These are phyloP conservation scores for Dermochelys coriacea DNA, from an alignment of 2,797 vertebrate genomes.

Conservation along the genomic window DNA sequence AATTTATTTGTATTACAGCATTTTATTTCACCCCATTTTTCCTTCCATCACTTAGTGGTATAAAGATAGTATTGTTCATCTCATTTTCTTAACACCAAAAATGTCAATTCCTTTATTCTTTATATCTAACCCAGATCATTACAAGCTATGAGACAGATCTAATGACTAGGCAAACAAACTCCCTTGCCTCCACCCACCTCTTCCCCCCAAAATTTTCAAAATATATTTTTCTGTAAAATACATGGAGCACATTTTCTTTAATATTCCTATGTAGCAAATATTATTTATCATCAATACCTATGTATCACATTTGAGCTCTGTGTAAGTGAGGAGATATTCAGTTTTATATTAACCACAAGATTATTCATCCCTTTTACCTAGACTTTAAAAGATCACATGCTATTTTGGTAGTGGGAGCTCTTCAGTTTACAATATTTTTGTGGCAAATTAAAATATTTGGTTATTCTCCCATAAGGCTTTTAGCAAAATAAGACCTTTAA, in stretches of 20 bases:
- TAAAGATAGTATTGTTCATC: neutral
- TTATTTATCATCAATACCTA: neutral
- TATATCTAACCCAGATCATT: neutral
- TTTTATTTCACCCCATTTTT: neutral
- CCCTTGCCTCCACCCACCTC: neutral
- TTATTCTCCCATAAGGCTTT: constrained; percentile 18
- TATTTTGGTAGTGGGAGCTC: neutral
- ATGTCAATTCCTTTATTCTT: neutral
- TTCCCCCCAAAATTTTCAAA: neutral
- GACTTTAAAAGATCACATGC: neutral
- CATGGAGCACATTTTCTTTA: neutral
- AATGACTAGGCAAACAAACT: neutral
- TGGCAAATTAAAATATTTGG: constrained; percentile 16
- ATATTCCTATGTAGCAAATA: neutral
- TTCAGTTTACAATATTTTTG: neutral
- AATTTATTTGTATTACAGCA: neutral
- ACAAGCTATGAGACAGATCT: neutral
- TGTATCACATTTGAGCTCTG: neutral
- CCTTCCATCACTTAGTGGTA: neutral
- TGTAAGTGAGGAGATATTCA: neutral
- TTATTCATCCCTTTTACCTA: neutral
- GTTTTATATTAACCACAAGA: neutral
- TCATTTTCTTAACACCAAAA: neutral
- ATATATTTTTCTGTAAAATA: neutral
- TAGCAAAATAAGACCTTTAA: constrained; percentile 28